A percentile compares a stretch with the other conserved stretches of the same genome.
These are phyloP conservation scores for Bellardia pandia DNA, from an alignment of 2,888 invertebrate species.

Conservation along the genomic window DNA sequence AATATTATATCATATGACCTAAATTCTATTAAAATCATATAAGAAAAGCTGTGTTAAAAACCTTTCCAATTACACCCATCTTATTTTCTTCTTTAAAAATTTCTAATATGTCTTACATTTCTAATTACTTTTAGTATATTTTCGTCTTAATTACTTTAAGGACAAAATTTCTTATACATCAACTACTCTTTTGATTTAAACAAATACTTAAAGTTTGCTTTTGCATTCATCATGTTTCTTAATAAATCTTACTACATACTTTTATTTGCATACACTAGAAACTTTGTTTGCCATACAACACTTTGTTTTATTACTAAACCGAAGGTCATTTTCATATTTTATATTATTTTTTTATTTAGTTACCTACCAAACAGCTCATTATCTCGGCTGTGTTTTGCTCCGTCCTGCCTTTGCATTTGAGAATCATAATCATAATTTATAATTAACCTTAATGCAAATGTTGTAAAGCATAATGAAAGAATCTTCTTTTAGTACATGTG, in stretches of 20 bases:
- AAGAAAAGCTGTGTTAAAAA: too few relatives aligned
- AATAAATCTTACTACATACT: background rate
- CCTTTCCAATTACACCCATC: background rate
- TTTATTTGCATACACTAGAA: background rate
- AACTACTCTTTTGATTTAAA: conserved; percentile 42
- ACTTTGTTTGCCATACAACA: background rate
- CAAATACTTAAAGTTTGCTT: conserved; percentile 11
- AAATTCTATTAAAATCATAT: too few relatives aligned
- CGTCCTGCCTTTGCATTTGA: background rate
- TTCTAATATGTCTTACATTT: background rate
- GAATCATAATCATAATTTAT: conserved; percentile 44
- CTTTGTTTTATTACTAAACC: conserved; percentile 8
- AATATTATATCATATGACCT: too few relatives aligned
- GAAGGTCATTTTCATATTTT: conserved; percentile 48
- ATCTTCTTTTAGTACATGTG: conserved; percentile 1
- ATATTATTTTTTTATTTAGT: background rate
- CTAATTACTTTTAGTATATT: background rate
- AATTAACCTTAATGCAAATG: conserved; percentile 38
- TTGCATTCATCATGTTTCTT: conserved; percentile 13
- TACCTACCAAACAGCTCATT: conserved; percentile 4
- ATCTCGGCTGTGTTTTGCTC: conserved; percentile 1
- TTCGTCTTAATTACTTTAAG: conserved; percentile 7
- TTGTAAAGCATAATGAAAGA: conserved; percentile 23
- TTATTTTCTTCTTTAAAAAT: background rate
- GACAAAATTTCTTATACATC: conserved; percentile 5